Percentiles rank a stretch among this genome's conserved stretches.
phyloP scores from a whole-genome alignment of 2,888 invertebrate genomes.

The Conistra vaccinii region DNA sequence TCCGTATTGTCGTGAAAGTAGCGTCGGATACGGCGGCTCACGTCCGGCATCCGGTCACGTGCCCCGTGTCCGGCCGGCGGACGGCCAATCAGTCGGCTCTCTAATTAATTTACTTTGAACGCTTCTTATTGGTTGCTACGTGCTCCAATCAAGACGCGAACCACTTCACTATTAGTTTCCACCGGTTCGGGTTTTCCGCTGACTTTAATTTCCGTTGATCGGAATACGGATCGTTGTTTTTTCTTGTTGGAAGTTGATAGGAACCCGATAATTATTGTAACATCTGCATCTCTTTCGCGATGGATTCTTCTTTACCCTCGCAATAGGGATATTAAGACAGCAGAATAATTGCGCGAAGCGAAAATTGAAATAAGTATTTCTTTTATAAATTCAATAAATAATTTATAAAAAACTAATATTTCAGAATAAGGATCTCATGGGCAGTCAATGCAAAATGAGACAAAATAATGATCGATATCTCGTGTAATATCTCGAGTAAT shows the following conservation, averaged over 20 bases:
- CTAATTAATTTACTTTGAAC: slow-evolving; percentile 64
- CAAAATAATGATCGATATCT: not conserved
- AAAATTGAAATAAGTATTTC: not conserved
- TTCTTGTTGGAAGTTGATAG: slow-evolving; percentile 12
- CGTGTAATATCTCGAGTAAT: too few species aligned
- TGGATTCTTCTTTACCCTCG: not conserved
- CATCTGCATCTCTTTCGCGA: slow-evolving; percentile 15
- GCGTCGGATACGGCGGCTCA: slow-evolving; percentile 64
- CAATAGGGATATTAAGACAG: not conserved
- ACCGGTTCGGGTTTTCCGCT: slow-evolving; percentile 41
- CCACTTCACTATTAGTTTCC: slow-evolving; percentile 56
- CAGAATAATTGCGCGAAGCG: not conserved
- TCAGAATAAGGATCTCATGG: too few species aligned
- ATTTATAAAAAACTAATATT: too few species aligned
- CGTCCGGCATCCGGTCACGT: slow-evolving; percentile 66
- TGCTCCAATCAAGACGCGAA: slow-evolving; percentile 63
- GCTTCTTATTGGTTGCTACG: slow-evolving; percentile 64
- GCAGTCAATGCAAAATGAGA: not conserved
- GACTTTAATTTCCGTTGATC: slow-evolving; percentile 62
- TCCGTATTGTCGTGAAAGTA: slow-evolving; percentile 64
- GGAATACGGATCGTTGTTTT: slow-evolving; percentile 35
- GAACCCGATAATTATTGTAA: slow-evolving; percentile 22
- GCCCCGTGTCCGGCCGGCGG: slow-evolving; percentile 54
- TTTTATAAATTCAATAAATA: too few species aligned
- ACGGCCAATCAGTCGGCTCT: slow-evolving; percentile 60